Evolutionary conservation across 2,888 invertebrate genomes (phyloP).

Genomic region (Oeneis ivallda): DNA sequence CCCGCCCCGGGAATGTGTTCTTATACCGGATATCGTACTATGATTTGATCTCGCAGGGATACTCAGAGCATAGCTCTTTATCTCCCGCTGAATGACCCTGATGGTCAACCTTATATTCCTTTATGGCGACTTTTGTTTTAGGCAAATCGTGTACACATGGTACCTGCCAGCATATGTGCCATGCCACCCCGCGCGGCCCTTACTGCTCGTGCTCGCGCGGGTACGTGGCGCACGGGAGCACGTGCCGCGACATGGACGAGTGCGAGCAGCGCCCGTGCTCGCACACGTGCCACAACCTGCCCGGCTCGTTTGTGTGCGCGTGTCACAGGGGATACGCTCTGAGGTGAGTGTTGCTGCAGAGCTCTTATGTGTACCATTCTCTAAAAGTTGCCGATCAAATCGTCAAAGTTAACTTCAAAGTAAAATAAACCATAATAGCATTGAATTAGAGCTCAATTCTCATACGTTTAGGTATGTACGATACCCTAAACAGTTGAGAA

Average conservation of each 20-base stretch:
- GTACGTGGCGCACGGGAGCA: constrained; percentile 73
- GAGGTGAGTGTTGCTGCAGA: constrained; percentile 53
- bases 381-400: no score
- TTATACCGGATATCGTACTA: no score
- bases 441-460: no score
- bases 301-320: constrained; percentile 7
- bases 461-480: no score
- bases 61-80: no score
- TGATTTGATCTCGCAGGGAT: no score
- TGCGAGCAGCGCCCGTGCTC: background rate
- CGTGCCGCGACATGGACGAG: constrained; percentile 67
- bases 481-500: no score
- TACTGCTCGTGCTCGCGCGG: constrained; percentile 85
- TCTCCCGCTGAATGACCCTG: no score
- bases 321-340: constrained; percentile 49
- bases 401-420: no score
- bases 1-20: no score
- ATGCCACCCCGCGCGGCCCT: constrained; percentile 84
- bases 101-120: background rate
- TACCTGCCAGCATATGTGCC: constrained; percentile 82
- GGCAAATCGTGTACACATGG: constrained; percentile 68
- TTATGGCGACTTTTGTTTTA: constrained; percentile 38
- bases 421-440: no score
- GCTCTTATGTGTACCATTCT: no score
- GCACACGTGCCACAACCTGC: constrained; percentile 1